These are phyloP conservation scores for Hymenopus coronatus DNA, from an alignment of 2,888 invertebrate genomes.

Conservation along the genomic window DNA sequence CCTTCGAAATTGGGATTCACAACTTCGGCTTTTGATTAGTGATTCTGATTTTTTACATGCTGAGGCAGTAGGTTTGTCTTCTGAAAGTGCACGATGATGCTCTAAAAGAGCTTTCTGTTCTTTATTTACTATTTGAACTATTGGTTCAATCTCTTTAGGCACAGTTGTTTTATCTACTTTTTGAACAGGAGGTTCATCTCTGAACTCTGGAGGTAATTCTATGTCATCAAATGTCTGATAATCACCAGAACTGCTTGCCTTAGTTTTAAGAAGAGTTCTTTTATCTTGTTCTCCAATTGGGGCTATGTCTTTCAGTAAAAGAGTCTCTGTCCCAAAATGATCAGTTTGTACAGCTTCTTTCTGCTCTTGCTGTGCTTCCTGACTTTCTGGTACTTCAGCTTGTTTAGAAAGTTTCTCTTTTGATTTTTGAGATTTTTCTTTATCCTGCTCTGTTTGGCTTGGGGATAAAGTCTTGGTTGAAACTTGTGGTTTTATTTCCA, in stretches of 20 bases:
- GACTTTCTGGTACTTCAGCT: neutral
- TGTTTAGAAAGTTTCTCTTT: neutral
- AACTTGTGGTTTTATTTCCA: neutral
- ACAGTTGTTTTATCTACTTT: neutral
- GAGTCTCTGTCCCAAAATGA: neutral
- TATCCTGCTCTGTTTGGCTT: neutral
- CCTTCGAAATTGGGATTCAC: neutral
- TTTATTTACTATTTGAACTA: neutral
- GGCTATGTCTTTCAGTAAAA: neutral
- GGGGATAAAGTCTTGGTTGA: neutral
- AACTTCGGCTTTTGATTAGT: neutral
- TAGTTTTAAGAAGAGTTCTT: neutral
- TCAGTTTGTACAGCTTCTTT: neutral
- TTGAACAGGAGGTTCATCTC: constrained; percentile 1
- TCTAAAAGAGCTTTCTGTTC: neutral
- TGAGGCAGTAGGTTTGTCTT: neutral
- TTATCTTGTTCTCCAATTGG: neutral
- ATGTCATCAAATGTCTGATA: constrained; percentile 30
- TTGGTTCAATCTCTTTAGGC: neutral
- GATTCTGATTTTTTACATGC: neutral
- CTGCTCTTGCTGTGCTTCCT: neutral
- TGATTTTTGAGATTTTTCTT: neutral
- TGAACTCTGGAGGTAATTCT: constrained; percentile 26
- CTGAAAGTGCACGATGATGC: neutral
- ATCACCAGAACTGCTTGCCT: constrained; percentile 28